phyloP scores from a whole-genome alignment of 2,797 vertebrate genomes.

The Pteronotus mesoamericanus region DNA sequence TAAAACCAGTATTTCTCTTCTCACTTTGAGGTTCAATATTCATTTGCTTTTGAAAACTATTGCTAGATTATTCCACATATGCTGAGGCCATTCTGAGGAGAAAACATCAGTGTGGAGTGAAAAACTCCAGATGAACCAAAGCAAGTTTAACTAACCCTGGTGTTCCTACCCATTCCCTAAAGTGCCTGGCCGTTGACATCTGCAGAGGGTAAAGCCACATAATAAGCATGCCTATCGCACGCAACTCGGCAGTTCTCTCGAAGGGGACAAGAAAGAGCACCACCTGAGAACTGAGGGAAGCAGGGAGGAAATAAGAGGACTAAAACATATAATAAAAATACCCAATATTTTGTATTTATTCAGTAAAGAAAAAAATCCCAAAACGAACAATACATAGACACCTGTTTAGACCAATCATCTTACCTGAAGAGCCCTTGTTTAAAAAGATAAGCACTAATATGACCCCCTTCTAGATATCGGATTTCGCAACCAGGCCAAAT shows the following conservation, averaged over 20 bases:
- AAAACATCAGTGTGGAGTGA: background rate
- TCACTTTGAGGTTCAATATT: slow-evolving; percentile 2
- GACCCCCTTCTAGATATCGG: slow-evolving; percentile 93
- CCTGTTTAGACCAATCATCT: slow-evolving; percentile 23
- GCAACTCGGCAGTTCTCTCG: background rate
- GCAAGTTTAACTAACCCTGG: background rate
- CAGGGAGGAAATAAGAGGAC: background rate
- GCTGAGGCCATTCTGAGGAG: background rate
- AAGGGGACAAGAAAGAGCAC: background rate
- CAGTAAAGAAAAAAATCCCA: background rate
- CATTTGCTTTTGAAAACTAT: background rate
- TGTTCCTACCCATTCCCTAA: background rate
- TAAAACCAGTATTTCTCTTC: background rate
- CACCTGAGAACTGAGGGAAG: background rate
- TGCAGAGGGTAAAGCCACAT: background rate
- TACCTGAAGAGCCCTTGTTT: slow-evolving; percentile 97
- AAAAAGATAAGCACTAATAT: slow-evolving; percentile 97
- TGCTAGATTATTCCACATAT: background rate
- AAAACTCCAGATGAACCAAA: background rate
- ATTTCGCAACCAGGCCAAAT: slow-evolving; percentile 98
- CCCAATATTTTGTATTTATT: background rate
- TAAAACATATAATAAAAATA: background rate
- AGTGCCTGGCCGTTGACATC: background rate
- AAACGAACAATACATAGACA: background rate
- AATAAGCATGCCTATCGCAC: background rate